Percentiles rank a stretch among this genome's conserved stretches.
Conservation (phyloP, 2,797 vertebrate species). For the Phoeniculus purpureus region DNA sequence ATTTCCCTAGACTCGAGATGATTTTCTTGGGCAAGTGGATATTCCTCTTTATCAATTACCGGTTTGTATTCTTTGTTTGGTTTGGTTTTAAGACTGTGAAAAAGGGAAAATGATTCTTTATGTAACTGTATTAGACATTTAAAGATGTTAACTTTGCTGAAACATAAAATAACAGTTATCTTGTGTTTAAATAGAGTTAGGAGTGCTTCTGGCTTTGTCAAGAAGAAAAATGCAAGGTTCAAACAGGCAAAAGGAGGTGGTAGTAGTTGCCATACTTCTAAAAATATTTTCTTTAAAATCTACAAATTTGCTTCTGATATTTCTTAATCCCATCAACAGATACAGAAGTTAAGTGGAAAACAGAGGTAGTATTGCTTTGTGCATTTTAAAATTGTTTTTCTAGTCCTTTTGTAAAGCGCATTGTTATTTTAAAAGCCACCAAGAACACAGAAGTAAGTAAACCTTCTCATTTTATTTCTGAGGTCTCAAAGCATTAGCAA, state of each 20-base stretch:
- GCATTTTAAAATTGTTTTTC: not conserved
- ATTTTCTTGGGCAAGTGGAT: slow-evolving; percentile 98
- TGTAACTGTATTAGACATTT: not conserved
- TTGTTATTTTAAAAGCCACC: not conserved
- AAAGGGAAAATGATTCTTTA: not conserved
- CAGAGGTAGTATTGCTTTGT: not conserved
- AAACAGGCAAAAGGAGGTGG: not conserved
- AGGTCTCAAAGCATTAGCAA: not conserved
- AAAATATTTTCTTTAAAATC: not conserved
- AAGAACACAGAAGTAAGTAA: not conserved
- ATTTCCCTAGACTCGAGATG: slow-evolving; percentile 91
- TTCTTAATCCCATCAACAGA: not conserved
- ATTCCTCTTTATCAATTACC: slow-evolving; percentile 95
- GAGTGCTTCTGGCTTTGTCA: not conserved
- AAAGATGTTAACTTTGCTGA: not conserved
- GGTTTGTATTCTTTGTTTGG: slow-evolving; percentile 72
- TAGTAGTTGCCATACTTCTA: not conserved
- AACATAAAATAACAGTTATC: not conserved
- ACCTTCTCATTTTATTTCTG: not conserved
- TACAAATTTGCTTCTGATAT: not conserved
- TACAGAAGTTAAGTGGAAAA: not conserved
- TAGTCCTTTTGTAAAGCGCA: not conserved
- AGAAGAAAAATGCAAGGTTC: not conserved
- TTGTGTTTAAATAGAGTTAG: not conserved
- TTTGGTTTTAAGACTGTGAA: not conserved